Base-by-base conservation (phyloP, 2,797 vertebrate genomes). In the Synanceia verrucosa region DNA sequence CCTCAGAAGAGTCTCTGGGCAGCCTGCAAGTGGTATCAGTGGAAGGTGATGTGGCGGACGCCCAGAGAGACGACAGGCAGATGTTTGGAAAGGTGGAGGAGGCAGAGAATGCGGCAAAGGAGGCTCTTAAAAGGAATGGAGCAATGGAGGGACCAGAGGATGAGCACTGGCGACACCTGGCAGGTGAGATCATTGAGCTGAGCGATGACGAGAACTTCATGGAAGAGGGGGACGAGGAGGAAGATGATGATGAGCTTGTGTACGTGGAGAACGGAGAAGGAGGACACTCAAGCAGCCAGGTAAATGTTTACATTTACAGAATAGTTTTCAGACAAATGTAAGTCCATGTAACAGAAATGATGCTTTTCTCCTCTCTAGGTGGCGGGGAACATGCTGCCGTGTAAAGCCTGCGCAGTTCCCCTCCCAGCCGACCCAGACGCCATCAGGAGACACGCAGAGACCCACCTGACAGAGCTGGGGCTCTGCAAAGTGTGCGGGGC, bases 401-500 rank as follows among this genome's bases (percentile, higher is more conserved):
- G 97, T 82, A 96, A 97, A 86, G 94, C 96, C 4, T 99, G 97
- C 74, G 92, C 94, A 13, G 94, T 86, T 65, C 85, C 94, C 2
- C 92, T 99, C 41, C 94, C 94, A 1, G 93, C 95, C 2, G 97
- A 99, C 82, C 92, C 97, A 1, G 91, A 92, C 0, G 84, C 95
- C 74, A 94, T 99, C 81, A 93, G 94, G 26, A 89, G 95, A 57
- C 98, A 99, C 1, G 95, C 96, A 0, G 93, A 97, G 64, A 95
- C 94, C 23, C 98, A 99, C 4, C 93, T 99, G 1, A 95, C 96
- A 5, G 95, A 97, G 60, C 93, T 93, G 0, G 97, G 97, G 5
- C 93, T 93, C 75, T 99, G 98, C 90, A 92, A 94, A 18, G 94
- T 97, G 46, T 99, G 98, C 0, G 97, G 96, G 6, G 93, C 95